Conservation (phyloP, 2,797 vertebrate genomes). For the Trichosurus vulpecula region DNA sequence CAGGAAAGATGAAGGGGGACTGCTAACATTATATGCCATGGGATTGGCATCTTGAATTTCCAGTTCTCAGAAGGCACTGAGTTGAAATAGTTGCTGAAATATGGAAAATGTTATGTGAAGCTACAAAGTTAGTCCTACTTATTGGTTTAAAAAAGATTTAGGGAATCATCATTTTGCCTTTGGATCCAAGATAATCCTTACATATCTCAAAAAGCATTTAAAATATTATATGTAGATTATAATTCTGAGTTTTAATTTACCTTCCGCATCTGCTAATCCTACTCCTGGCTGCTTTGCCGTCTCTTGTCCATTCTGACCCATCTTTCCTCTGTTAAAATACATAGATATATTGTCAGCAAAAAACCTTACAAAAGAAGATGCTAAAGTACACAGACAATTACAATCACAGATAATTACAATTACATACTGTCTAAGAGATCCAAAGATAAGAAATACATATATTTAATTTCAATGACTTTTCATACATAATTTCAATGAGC, state of each 20-base stretch:
- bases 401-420: constrained; percentile 5
- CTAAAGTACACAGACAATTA: constrained; percentile 17
- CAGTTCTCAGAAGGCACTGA: neutral
- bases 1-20: neutral
- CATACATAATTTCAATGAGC: neutral
- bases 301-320: constrained; percentile 92
- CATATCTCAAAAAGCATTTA: neutral
- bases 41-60: neutral
- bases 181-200: neutral
- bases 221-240: neutral
- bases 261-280: constrained; percentile 90
- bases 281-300: constrained; percentile 86
- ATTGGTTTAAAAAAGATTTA: neutral
- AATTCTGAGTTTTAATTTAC: constrained; percentile 82
- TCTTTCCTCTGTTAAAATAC: constrained; percentile 90
- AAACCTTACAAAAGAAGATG: constrained; percentile 6
- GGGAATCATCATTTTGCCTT: neutral
- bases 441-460: neutral
- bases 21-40: neutral
- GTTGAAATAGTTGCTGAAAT: neutral
- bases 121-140: constrained; percentile 2
- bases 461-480: neutral
- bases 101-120: neutral
- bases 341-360: constrained; percentile 32
- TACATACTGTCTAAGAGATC: neutral